Percentiles rank a stretch among this genome's conserved stretches.
These are phyloP conservation scores for Prunella strophiata DNA, from an alignment of 2,797 vertebrate species.

Conservation along the genomic window DNA sequence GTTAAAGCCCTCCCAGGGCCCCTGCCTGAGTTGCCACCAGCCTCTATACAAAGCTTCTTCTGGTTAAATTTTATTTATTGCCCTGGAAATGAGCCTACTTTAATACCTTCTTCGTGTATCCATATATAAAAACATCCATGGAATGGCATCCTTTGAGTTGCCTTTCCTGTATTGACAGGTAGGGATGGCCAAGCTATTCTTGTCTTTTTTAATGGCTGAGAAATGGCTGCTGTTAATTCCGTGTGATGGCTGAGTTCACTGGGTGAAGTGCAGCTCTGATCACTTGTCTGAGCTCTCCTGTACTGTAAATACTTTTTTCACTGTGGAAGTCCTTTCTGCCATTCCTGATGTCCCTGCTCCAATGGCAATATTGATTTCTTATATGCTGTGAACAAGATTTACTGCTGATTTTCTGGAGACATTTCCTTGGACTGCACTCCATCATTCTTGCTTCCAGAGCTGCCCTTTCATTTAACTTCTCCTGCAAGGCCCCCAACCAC, in stretches of 20 bases:
- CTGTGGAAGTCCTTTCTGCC: not conserved
- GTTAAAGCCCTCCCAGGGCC: not conserved
- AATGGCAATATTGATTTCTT: constrained; percentile 20
- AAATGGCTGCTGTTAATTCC: not conserved
- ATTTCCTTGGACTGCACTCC: not conserved
- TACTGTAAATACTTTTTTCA: not conserved
- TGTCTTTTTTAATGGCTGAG: not conserved
- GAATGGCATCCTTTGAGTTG: not conserved
- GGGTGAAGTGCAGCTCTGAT: not conserved
- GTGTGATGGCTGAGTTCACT: not conserved
- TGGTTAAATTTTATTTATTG: not conserved
- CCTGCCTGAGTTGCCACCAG: not conserved
- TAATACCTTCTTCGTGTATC: not conserved
- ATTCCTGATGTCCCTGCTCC: not conserved
- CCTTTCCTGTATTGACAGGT: not conserved
- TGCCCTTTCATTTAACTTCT: not conserved
- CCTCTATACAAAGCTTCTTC: not conserved
- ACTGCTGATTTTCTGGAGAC: not conserved
- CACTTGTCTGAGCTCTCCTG: not conserved
- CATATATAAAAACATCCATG: not conserved
- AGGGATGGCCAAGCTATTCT: not conserved
- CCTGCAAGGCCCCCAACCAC: not conserved
- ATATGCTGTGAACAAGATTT: not conserved
- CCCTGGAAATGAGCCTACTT: not conserved
- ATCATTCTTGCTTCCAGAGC: not conserved